Evolutionary conservation across 1,140 invertebrate species (phyloP), one percentile per base, ranked within the genome.

Genomic region (Neoseiulus cucumeris): DNA sequence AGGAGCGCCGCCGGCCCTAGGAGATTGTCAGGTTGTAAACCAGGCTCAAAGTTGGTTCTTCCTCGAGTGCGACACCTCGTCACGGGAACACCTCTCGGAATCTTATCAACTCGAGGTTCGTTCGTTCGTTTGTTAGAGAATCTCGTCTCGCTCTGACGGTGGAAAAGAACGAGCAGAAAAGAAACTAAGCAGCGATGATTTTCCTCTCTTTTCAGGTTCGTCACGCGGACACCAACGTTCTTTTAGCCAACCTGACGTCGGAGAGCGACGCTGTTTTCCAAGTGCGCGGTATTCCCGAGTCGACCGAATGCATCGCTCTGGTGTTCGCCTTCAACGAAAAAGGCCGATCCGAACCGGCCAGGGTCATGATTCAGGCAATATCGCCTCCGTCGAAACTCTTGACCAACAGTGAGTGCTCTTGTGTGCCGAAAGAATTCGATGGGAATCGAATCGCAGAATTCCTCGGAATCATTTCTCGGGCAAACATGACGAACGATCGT

Each of bases 31-130:
- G 51, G 51, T 59, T 25, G 51, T 59, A 17, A 59, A 59, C 33
- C 51, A 59, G 51, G 51, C 51, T 33, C 51, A 59, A 25, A 59
- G 51, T 59, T 59, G 51, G 51, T 59, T 59, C 22, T 59, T 59
- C 22, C 51, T 59, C 33, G 51, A 59, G 51, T 59, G 51, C 22
- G 51, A 59, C 22, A 59, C 51, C 22, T 59, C 51, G 9, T 59
- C 51, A 33, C 25, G 51, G 22, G 51, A 59, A 25, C 51, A 59
- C 51, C 14, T 59, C 22, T 25, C 51, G 33, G 51, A 59, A 25
- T 17, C 33, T 33, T 59, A 59, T 33, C 51, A 59, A 9, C 25
- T 59, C 25, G 51, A 59, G 51, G 51, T 25, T 29, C 25, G 45
- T 47, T 14, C n/a, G 51, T 25, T 29, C 25, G 33, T 39, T 39